Base-by-base conservation (phyloP, 2,797 vertebrate genomes). In the Anisognathus igniventris region DNA sequence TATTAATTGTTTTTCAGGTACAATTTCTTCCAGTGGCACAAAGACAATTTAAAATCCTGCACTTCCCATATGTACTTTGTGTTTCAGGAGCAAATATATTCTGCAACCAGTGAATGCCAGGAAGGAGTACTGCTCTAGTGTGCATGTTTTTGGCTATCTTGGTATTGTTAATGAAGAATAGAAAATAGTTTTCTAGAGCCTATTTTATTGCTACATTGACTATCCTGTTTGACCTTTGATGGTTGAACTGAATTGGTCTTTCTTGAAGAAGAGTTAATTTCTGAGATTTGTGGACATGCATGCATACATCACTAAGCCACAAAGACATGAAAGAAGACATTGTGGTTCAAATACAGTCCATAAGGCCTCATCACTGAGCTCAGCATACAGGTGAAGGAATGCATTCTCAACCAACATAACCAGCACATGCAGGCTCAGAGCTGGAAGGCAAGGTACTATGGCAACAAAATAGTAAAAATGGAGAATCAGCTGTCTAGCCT, bases 401-500 rank as follows among this genome's bases (percentile, higher is more conserved):
- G 24, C 8, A 10, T 65, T 92, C 68, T 80, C 74, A 88, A 40
- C 37, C 37, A 81, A 31, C 14, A 54, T 18, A 71, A 58, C 48
- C 56, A 85, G 20, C 10, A 10, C 19, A 27, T 3, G 12, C 27
- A 75, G 65, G 57, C 40, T 93, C 22, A 51, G 56, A 61, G 14
- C 12, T 80, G 85, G 78, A 42, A 42, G n/a, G 28, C 27, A 76
- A 90, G 92, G 35, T 81, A 56, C 85, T 92, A 58, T 88, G 62
- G 73, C 33, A 92, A 78, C 66, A 70, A 40, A 30, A 37, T 10
- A 75, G 86, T 78, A 80, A 81, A 94, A 88, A 42, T 31, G 2
- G 31, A 58, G 79, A 90, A 94, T 91, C 88, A 86, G 21, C 48
- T 93, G 82, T 90, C 73, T 92, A 84, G 62, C 4, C 76, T 90